These are phyloP conservation scores for Scomber japonicus DNA, from an alignment of 2,113 vertebrate genomes.

Conservation along the genomic window DNA sequence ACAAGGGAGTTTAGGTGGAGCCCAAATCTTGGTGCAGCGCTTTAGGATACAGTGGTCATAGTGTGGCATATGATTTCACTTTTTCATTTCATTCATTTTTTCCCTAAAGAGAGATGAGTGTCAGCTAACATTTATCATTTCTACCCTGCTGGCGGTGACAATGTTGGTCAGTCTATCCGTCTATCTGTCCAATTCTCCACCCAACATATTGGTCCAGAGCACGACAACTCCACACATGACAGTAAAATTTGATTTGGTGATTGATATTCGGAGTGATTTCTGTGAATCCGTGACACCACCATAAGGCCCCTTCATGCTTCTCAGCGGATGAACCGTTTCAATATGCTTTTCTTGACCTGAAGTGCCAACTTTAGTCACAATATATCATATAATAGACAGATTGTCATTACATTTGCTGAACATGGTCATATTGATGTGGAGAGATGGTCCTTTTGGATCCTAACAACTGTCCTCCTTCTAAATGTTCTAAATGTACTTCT, in stretches of 20 bases:
- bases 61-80: constrained; percentile 11
- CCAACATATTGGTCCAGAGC: neutral
- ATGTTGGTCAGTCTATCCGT: neutral
- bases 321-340: neutral
- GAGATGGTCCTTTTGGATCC: too few species aligned
- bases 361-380: too few species aligned
- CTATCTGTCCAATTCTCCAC: neutral
- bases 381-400: too few species aligned
- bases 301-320: neutral
- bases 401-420: too few species aligned
- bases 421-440: too few species aligned
- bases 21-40: neutral
- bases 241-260: neutral
- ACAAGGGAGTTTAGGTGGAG: constrained; percentile 39
- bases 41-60: constrained; percentile 7
- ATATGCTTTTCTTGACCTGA: too few species aligned
- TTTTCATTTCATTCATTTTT: constrained; percentile 21
- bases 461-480: too few species aligned
- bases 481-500: too few species aligned
- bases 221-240: constrained; percentile 5
- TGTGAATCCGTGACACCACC: too few species aligned
- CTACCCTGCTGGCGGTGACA: neutral
- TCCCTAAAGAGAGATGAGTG: constrained; percentile 30
- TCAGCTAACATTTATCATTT: constrained; percentile 24
- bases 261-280: neutral